Conservation (phyloP, 2,113 vertebrate species). For the Melanotaenia duboulayi region DNA sequence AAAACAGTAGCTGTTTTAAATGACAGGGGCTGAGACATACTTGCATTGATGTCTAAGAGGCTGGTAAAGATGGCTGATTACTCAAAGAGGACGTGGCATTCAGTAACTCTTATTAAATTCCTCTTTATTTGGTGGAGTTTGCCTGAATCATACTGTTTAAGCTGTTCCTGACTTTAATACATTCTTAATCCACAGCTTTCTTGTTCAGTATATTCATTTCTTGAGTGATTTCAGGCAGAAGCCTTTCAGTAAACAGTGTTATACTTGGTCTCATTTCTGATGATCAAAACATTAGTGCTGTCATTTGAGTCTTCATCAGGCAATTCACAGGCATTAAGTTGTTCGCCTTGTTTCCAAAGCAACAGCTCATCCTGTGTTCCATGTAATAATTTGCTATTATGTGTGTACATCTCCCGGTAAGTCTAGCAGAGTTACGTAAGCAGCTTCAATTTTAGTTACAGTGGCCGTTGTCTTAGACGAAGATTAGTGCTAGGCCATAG, state of each 20-base stretch:
- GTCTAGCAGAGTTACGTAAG: slow-evolving; percentile 69
- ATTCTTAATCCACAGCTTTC: slow-evolving; percentile 64
- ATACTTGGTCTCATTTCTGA: slow-evolving; percentile 53
- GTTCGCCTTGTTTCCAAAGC: slow-evolving; percentile 62
- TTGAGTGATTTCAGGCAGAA: slow-evolving; percentile 58
- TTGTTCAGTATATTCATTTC: slow-evolving; percentile 37
- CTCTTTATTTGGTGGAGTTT: slow-evolving; percentile 61
- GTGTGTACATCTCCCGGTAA: slow-evolving; percentile 51
- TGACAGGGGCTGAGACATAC: slow-evolving; percentile 76
- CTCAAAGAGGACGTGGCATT: slow-evolving; percentile 78
- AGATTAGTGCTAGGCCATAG: slow-evolving; percentile 70
- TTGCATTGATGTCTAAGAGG: slow-evolving; percentile 77
- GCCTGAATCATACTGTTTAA: slow-evolving; percentile 63
- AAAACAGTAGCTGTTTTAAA: slow-evolving; percentile 80
- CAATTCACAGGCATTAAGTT: slow-evolving; percentile 55
- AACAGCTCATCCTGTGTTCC: slow-evolving; percentile 69
- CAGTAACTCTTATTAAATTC: slow-evolving; percentile 69
- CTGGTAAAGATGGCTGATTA: slow-evolving; percentile 79
- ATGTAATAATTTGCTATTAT: slow-evolving; percentile 66
- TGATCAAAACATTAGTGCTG: slow-evolving; percentile 59
- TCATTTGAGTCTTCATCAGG: slow-evolving; percentile 46
- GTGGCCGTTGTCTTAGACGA: slow-evolving; percentile 67
- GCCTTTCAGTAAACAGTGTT: slow-evolving; percentile 60
- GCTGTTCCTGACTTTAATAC: slow-evolving; percentile 64
- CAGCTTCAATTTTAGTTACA: slow-evolving; percentile 63